phyloP scores from a whole-genome alignment of 2,888 invertebrate species.

The Ernsta delagoae region DNA sequence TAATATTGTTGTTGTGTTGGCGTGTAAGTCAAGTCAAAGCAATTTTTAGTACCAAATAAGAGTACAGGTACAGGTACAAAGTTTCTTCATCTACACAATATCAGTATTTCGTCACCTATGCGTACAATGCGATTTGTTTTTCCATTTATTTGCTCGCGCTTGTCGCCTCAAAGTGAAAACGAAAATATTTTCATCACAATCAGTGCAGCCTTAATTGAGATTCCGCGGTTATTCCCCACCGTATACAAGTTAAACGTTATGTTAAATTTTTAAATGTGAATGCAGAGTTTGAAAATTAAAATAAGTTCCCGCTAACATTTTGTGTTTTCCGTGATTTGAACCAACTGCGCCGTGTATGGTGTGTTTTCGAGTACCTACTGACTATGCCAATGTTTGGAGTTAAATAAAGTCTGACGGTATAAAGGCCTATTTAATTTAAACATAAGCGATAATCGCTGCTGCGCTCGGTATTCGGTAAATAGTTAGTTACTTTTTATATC shows the following conservation, averaged over 20 bases:
- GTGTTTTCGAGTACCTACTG: background rate
- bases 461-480: too few relatives aligned
- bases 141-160: slow-evolving; percentile 41
- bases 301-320: slow-evolving; percentile 13
- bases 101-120: background rate
- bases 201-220: slow-evolving; percentile 45
- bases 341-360: background rate
- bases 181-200: slow-evolving; percentile 44
- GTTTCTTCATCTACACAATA: background rate
- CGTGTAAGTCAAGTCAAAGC: too few relatives aligned
- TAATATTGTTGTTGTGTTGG: too few relatives aligned
- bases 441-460: too few relatives aligned
- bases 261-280: background rate
- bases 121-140: slow-evolving; percentile 19
- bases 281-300: slow-evolving; percentile 34
- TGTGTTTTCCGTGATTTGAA: slow-evolving; percentile 5
- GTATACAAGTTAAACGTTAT: slow-evolving; percentile 19
- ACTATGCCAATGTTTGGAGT: background rate
- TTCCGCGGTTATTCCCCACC: slow-evolving; percentile 37
- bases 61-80: too few relatives aligned
- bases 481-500: too few relatives aligned
- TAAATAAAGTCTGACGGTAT: background rate
- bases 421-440: too few relatives aligned
- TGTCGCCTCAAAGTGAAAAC: slow-evolving; percentile 38
- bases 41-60: too few relatives aligned